Evolutionary conservation across 2,888 invertebrate genomes (phyloP).

Genomic region (Hedychridium roseum): DNA sequence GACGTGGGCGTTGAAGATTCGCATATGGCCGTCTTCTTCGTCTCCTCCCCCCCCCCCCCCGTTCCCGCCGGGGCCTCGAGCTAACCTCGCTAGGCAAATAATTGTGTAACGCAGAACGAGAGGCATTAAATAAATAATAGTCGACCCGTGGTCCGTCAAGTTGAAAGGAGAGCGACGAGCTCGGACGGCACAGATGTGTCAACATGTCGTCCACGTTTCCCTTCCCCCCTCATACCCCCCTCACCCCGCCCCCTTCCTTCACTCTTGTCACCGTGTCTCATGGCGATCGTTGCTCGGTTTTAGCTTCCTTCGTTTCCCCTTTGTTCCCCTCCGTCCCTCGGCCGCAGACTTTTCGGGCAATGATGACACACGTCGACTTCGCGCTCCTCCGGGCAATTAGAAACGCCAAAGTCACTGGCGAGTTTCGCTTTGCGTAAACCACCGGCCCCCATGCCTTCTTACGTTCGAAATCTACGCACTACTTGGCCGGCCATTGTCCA

Average conservation of each 20-base stretch:
- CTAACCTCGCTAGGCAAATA: conserved; percentile 45
- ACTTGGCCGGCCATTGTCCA: too few species aligned
- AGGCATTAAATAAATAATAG: conserved; percentile 58
- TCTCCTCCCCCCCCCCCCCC: conserved; percentile 5
- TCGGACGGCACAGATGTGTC: conserved; percentile 46
- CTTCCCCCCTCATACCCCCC: too few species aligned
- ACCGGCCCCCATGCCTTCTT: too few species aligned
- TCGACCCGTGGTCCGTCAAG: conserved; percentile 41
- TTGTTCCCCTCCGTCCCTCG: too few species aligned
- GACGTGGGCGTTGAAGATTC: conserved; percentile 39
- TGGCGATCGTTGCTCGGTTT: too few species aligned
- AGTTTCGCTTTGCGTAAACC: too few species aligned
- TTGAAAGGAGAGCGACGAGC: conserved; percentile 46
- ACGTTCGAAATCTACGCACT: too few species aligned
- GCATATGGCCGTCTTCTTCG: conserved; percentile 26
- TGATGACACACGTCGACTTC: too few species aligned
- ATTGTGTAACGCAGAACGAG: conserved; percentile 55
- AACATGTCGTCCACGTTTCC: conserved; percentile 34
- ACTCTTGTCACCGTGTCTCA: conserved; percentile 20
- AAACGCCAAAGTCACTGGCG: too few species aligned
- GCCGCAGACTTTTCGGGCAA: too few species aligned
- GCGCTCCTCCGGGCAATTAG: too few species aligned
- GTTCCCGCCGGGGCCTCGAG: conserved; percentile 12
- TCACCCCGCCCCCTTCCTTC: conserved; percentile 26
- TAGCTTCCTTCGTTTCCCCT: conserved; percentile 13